Base-by-base conservation (phyloP, 2,888 invertebrate genomes). In the Andrena bucephala region DNA sequence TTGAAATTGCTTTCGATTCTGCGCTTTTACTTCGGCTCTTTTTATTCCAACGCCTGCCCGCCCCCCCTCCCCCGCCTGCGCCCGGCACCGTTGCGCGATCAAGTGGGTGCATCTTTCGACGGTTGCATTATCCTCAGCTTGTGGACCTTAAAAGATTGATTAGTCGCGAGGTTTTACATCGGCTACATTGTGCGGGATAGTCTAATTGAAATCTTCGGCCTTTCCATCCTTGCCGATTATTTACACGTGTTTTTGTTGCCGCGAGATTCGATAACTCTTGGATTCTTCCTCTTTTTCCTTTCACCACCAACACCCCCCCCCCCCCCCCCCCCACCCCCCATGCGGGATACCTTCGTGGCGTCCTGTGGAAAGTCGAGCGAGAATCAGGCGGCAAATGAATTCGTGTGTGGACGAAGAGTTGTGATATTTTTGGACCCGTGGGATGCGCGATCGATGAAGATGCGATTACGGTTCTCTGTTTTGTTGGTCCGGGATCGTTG, bases 1-100 rank as follows among this genome's bases (percentile, higher is more conserved):
- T 84, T 67, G 77, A 81, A 86, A 84, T 86, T 84, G 81, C 82
- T 69, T 75, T 81, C 81, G 75, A 81, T 86, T 81, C 66, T 42
- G 74, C 70, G 76, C 66, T 66, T 83, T 57, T 57, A 79, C 54
- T 31, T 54, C 63, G 75, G 29, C 20, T 13, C 29, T 69, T 81
- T 81, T 81, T 77, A 66, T 27, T 33, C 54, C 20, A 42, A 42
- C 42, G 13, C 42, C 42, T 4, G 42, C 42, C 13, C 1, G n/a
- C 33, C 1, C 36, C 36, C 42, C 42, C 42, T 16, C 1, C 16
- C 4, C 5, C 42, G 4, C 42, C 42, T 42, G 13, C 16, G 16
- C 16, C 42, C 42, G 4, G 4, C 42, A 13, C 42, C 42, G 42
- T 42, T n/a, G 8, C 62, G 42, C 54, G 77, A 33, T 13, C 69